Evolutionary conservation across 2,113 vertebrate species (phyloP).

Genomic region (Stigmatopora nigra): DNA sequence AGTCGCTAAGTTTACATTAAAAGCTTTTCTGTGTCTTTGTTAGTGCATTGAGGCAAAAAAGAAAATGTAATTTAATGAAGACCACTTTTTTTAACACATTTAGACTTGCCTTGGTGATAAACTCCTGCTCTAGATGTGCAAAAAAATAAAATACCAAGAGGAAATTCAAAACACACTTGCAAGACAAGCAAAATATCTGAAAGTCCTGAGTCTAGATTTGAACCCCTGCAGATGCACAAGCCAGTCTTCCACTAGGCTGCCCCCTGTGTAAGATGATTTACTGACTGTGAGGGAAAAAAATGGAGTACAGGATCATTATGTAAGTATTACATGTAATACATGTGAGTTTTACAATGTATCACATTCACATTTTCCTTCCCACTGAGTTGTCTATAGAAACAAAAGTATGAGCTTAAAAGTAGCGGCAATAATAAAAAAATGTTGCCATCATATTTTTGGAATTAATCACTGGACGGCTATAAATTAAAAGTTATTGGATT

Average conservation of each 20-base stretch:
- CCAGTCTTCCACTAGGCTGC: not conserved
- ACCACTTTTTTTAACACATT: too few relatives aligned
- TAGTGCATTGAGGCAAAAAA: too few relatives aligned
- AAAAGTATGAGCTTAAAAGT: not conserved
- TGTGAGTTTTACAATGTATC: too few relatives aligned
- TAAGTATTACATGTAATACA: not conserved
- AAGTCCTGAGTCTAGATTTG: not conserved
- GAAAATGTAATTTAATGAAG: too few relatives aligned
- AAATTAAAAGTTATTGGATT: not conserved
- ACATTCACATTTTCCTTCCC: slow-evolving; percentile 1
- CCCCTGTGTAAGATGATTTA: not conserved
- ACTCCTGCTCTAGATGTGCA: too few relatives aligned
- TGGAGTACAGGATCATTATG: not conserved
- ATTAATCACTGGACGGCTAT: not conserved
- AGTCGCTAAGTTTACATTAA: too few relatives aligned
- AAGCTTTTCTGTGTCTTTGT: too few relatives aligned
- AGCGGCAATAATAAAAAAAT: not conserved
- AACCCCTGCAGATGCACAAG: not conserved
- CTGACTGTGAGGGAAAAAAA: not conserved
- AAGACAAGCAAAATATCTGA: not conserved
- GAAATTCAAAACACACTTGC: not conserved
- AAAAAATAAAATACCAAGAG: not conserved
- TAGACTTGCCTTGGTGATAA: too few relatives aligned
- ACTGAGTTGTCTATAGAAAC: not conserved
- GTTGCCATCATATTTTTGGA: not conserved